Conservation (phyloP, 2,888 invertebrate species). For the Pheosia tremula region DNA sequence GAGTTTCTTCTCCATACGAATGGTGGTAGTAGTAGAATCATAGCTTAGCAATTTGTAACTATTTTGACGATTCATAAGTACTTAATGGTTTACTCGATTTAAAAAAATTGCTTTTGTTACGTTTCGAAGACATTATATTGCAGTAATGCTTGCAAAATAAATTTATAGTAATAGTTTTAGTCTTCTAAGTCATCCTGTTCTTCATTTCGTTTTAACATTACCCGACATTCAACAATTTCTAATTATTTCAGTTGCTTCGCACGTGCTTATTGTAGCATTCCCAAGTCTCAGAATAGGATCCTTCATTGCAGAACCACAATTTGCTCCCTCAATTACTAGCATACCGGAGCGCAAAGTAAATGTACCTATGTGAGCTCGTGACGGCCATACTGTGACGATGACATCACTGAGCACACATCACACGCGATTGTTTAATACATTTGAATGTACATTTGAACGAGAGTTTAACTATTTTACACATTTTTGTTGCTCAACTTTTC, state of each 20-base stretch:
- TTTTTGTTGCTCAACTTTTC: background rate
- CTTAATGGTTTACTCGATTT: no score
- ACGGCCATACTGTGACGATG: constrained; percentile 25
- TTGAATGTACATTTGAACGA: constrained; percentile 10
- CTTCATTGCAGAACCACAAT: constrained; percentile 11
- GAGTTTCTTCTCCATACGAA: no score
- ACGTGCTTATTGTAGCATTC: constrained; percentile 34
- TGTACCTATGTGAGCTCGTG: constrained; percentile 17
- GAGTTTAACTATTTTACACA: constrained; percentile 3
- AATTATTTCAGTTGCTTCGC: constrained; percentile 23
- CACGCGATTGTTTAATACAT: constrained; percentile 14
- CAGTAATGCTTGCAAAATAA: no score
- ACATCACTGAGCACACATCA: constrained; percentile 27
- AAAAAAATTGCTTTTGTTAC: background rate
- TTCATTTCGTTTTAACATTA: constrained; percentile 5
- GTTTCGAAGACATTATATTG: background rate
- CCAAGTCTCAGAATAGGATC: constrained; percentile 3
- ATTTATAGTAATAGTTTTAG: background rate
- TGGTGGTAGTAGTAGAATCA: no score
- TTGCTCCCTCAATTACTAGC: constrained; percentile 20
- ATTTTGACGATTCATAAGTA: no score
- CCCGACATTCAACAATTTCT: constrained; percentile 24
- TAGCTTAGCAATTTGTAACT: no score
- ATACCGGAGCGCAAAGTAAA: constrained; percentile 15
- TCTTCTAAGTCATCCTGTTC: background rate